phyloP scores from a whole-genome alignment of 2,888 invertebrate species.

The Heliothis peltigera region DNA sequence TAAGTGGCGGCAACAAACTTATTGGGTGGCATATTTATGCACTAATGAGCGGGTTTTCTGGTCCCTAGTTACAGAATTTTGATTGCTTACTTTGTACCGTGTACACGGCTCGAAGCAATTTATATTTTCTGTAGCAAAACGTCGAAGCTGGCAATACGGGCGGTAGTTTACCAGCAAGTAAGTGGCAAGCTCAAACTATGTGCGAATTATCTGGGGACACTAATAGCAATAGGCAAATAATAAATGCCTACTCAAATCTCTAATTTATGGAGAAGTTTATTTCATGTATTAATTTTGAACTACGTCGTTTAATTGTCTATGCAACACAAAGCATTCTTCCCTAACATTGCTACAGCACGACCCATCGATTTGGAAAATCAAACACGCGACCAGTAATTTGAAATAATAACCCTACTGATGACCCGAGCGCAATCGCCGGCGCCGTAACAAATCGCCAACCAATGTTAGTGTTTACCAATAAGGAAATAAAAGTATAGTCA shows the following conservation, averaged over 20 bases:
- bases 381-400: constrained; percentile 40
- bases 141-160: background rate
- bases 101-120: constrained; percentile 19
- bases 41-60: constrained; percentile 50
- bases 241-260: background rate
- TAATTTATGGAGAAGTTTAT: background rate
- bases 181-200: constrained; percentile 2
- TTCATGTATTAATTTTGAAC: background rate
- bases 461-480: constrained; percentile 69
- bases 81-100: constrained; percentile 38
- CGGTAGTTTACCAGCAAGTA: background rate
- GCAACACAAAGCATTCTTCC: constrained; percentile 37
- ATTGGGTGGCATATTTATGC: constrained; percentile 59
- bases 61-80: constrained; percentile 33
- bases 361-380: constrained; percentile 23
- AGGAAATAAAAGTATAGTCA: constrained; percentile 83
- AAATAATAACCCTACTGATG: constrained; percentile 47
- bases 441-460: constrained; percentile 63
- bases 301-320: constrained; percentile 9
- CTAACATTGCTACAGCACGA: constrained; percentile 36
- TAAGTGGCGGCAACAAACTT: constrained; percentile 51
- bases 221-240: constrained; percentile 10
- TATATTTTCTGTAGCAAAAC: constrained; percentile 2
- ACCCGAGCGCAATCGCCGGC: constrained; percentile 22
- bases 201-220: constrained; percentile 10